phyloP scores from a whole-genome alignment of 2,888 invertebrate species.

The Eristalinus aeneus region DNA sequence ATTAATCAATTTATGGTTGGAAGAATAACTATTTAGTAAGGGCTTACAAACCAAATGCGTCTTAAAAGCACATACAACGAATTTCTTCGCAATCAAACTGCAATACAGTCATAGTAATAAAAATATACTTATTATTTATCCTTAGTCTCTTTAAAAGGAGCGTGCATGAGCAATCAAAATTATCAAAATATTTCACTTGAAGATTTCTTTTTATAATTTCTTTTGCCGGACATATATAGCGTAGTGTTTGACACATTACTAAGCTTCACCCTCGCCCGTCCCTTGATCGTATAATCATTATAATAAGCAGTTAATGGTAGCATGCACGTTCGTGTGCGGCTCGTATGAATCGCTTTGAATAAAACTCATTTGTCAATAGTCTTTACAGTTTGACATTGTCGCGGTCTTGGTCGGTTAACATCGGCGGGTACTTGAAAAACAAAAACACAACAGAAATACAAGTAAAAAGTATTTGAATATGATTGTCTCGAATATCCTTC shows the following conservation, averaged over 20 bases:
- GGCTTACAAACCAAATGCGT: not conserved
- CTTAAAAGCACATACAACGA: not conserved
- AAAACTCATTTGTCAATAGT: constrained; percentile 46
- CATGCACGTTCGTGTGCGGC: constrained; percentile 62
- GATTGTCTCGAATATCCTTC: constrained; percentile 15
- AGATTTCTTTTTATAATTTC: constrained; percentile 26
- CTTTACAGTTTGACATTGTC: constrained; percentile 45
- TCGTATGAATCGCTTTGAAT: constrained; percentile 46
- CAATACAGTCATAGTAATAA: not conserved
- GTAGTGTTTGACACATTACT: constrained; percentile 32
- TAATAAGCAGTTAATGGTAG: constrained; percentile 66
- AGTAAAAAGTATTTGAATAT: constrained; percentile 61
- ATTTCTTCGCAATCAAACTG: not conserved
- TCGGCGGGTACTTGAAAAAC: constrained; percentile 14
- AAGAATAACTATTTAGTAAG: not conserved
- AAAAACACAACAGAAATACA: not conserved
- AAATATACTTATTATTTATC: not conserved
- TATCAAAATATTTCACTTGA: constrained; percentile 21
- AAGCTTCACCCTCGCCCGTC: constrained; percentile 23
- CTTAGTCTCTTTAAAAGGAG: not conserved
- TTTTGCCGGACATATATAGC: not conserved
- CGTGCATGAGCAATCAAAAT: not conserved
- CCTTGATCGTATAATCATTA: constrained; percentile 55
- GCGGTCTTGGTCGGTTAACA: constrained; percentile 44
- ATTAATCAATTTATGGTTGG: too few relatives aligned